These are phyloP conservation scores for Chaunax sp. DNA, from an alignment of 2,797 vertebrate species.

Conservation along the genomic window DNA sequence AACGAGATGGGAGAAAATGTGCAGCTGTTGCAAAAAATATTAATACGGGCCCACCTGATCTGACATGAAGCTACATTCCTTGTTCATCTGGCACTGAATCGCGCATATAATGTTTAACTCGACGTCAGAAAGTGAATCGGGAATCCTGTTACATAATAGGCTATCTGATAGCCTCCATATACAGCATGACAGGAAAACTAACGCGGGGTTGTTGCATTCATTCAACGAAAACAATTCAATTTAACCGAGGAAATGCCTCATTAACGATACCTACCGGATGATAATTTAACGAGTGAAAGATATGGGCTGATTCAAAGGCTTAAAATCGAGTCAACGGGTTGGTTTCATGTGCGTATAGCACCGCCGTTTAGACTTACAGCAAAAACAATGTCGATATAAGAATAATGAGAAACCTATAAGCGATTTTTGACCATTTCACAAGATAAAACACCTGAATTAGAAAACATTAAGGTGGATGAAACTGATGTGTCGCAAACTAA, in stretches of 20 bases:
- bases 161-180: slow-evolving; percentile 37
- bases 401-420: slow-evolving; percentile 18
- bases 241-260: background rate
- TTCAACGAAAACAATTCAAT: slow-evolving; percentile 10
- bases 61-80: background rate
- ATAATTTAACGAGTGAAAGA: slow-evolving; percentile 7
- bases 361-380: slow-evolving; percentile 1
- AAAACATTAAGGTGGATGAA: background rate
- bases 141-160: slow-evolving; percentile 89
- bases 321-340: slow-evolving; percentile 4
- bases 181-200: slow-evolving; percentile 35
- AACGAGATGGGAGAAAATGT: background rate
- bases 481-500: background rate
- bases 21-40: background rate
- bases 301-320: slow-evolving; percentile 26
- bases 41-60: background rate
- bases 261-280: slow-evolving; percentile 1
- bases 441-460: background rate
- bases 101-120: background rate
- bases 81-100: background rate
- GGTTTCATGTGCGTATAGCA: slow-evolving; percentile 9
- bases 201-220: slow-evolving; percentile 23
- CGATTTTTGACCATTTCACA: slow-evolving; percentile 21
- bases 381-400: slow-evolving; percentile 42
- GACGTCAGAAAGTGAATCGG: slow-evolving; percentile 48